Conservation (phyloP, 1,140 invertebrate genomes). For the Drosophila hydei region DNA sequence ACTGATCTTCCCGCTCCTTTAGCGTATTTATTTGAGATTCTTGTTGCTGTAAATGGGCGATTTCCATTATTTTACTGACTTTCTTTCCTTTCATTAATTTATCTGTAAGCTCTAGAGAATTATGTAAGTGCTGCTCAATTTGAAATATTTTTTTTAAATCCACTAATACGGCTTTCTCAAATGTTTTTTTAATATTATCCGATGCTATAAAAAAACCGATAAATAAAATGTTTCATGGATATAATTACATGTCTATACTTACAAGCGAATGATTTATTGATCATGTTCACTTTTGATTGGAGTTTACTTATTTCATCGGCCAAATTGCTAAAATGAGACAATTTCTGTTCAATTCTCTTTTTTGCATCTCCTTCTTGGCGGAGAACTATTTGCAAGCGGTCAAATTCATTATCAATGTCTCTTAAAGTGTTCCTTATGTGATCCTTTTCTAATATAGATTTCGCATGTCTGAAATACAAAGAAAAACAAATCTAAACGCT, state of each 20-base stretch:
- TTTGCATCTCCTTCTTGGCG: conserved; percentile 47
- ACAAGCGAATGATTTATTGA: conserved; percentile 30
- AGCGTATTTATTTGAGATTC: conserved; percentile 47
- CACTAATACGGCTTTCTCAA: conserved; percentile 56
- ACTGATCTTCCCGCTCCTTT: conserved; percentile 49
- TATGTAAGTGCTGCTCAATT: conserved; percentile 28
- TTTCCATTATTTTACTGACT: conserved; percentile 16
- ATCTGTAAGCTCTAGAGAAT: background rate
- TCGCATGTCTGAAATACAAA: conserved; percentile 25
- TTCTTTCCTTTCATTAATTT: conserved; percentile 11
- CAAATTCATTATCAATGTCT: conserved; percentile 55
- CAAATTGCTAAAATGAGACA: conserved; percentile 41
- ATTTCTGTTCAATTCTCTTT: conserved; percentile 56
- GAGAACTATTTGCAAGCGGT: conserved; percentile 42
- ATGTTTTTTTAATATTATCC: conserved; percentile 84
- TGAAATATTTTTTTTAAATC: conserved; percentile 28
- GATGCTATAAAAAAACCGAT: conserved; percentile 38
- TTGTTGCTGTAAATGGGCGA: conserved; percentile 48
- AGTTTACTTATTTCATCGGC: conserved; percentile 42
- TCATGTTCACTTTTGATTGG: conserved; percentile 7
- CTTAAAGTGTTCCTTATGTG: conserved; percentile 49
- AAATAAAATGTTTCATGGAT: background rate
- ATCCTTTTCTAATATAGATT: conserved; percentile 39
- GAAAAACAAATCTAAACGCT: too few relatives aligned
- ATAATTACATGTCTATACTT: background rate